Evolutionary conservation across 64 coral and sea anemone species (phyloP).

Genomic region (Catalaphyllia jardinei): DNA sequence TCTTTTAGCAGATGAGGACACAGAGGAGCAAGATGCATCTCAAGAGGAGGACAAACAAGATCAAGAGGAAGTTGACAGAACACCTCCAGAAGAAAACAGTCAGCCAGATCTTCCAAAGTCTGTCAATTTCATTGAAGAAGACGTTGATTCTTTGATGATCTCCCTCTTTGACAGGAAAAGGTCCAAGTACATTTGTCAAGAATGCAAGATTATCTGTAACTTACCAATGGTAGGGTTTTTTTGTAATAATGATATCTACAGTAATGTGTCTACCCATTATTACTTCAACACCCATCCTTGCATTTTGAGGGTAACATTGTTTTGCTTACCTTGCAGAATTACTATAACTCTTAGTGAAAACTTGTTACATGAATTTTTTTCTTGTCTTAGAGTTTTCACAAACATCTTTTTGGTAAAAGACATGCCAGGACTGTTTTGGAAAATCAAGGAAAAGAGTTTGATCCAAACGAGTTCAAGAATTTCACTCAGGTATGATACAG

Average conservation of each 20-base stretch:
- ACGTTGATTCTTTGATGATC: slow-evolving; percentile 70
- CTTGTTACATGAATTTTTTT: background rate
- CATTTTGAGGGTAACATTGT: too few species aligned
- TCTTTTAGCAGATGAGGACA: slow-evolving; percentile 3
- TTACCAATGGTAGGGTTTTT: slow-evolving; percentile 40
- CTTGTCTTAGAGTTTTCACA: slow-evolving; percentile 68
- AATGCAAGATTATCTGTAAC: slow-evolving; percentile 93
- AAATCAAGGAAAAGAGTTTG: slow-evolving; percentile 72
- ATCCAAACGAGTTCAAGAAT: slow-evolving; percentile 69
- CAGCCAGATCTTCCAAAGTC: slow-evolving; percentile 15
- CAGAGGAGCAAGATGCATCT: background rate
- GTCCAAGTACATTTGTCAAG: slow-evolving; percentile 77
- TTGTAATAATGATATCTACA: background rate
- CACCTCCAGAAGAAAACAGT: background rate
- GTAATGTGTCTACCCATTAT: too few species aligned
- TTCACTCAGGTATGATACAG: slow-evolving; percentile 33
- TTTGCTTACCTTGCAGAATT: too few species aligned
- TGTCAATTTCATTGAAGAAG: slow-evolving; percentile 68
- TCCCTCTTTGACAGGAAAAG: slow-evolving; percentile 62
- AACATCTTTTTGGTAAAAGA: slow-evolving; percentile 77
- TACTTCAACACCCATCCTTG: too few species aligned
- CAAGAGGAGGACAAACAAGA: slow-evolving; percentile 27
- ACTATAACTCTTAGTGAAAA: too few species aligned
- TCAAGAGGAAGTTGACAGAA: background rate
- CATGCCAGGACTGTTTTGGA: slow-evolving; percentile 81